Evolutionary conservation across 2,797 vertebrate species (phyloP).

Genomic region (Sparidentex hasta): DNA sequence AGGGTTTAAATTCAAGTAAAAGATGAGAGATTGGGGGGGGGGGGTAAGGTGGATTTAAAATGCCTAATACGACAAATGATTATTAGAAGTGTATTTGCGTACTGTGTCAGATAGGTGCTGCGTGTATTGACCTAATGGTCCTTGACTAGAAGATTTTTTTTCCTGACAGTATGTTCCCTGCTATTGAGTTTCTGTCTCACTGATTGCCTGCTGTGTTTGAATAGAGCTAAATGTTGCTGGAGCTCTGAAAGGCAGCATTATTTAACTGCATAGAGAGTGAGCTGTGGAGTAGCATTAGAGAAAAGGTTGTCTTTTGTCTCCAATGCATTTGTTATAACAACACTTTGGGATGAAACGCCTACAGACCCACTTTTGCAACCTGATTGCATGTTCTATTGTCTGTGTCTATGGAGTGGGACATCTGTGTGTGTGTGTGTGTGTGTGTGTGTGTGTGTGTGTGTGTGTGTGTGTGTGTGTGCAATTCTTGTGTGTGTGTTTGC

Average conservation of each 20-base stretch:
- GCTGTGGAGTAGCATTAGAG: neutral
- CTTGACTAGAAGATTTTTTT: conserved; percentile 15
- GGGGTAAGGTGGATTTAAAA: neutral
- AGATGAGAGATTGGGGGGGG: neutral
- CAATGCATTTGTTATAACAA: neutral
- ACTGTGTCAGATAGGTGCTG: neutral
- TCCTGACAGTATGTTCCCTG: neutral
- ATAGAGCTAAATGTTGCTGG: neutral
- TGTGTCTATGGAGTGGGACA: conserved; percentile 15
- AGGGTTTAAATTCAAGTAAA: neutral
- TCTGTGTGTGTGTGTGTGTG: neutral
- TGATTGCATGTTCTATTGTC: neutral
- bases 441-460: neutral
- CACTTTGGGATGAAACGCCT: neutral
- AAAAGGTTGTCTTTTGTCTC: neutral
- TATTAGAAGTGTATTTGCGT: neutral
- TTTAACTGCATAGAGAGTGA: neutral
- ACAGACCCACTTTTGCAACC: neutral
- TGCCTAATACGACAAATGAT: neutral
- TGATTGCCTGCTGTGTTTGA: conserved; percentile 3
- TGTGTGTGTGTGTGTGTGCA: no score
- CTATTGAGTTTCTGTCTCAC: neutral
- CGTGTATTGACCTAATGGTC: neutral
- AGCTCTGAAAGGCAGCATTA: conserved; percentile 11
- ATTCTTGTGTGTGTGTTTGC: neutral